A percentile compares a stretch with the other conserved stretches of the same genome.
phyloP scores from a whole-genome alignment of 2,888 invertebrate species.

The Bembecia ichneumoniformis region DNA sequence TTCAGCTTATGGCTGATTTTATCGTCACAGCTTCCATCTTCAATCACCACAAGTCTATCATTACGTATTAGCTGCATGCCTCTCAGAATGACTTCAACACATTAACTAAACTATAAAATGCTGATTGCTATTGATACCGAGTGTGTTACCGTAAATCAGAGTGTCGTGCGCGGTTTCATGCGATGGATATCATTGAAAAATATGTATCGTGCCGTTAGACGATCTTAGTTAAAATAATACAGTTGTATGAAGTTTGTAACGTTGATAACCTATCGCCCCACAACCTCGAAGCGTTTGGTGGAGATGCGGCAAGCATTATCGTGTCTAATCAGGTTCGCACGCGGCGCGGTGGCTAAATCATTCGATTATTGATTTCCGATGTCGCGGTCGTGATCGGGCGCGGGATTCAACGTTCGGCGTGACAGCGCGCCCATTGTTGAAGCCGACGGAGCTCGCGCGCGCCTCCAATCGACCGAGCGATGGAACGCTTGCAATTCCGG shows the following conservation, averaged over 20 bases:
- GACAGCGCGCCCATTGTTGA: constrained; percentile 64
- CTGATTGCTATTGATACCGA: constrained; percentile 6
- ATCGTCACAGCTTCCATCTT: constrained; percentile 22
- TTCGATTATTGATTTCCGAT: constrained; percentile 72
- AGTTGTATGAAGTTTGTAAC: constrained; percentile 47
- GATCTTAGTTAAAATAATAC: constrained; percentile 40
- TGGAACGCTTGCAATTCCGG: constrained; percentile 70
- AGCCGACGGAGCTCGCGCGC: constrained; percentile 37
- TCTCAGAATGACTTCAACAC: background rate
- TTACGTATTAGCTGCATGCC: background rate
- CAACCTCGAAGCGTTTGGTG: constrained; percentile 33
- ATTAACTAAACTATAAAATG: constrained; percentile 28
- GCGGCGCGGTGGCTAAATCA: constrained; percentile 72
- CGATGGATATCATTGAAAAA: constrained; percentile 58
- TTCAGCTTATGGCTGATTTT: constrained; percentile 14
- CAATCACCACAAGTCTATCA: constrained; percentile 24
- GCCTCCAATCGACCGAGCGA: constrained; percentile 45
- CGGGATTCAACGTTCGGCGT: constrained; percentile 55
- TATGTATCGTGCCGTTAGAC: constrained; percentile 57
- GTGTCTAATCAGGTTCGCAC: constrained; percentile 71
- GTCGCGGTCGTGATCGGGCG: constrained; percentile 71
- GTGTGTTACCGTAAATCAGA: constrained; percentile 44
- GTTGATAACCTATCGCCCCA: constrained; percentile 62
- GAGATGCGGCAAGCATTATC: constrained; percentile 61
- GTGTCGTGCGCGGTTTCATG: constrained; percentile 44